Percentiles rank a stretch among this genome's conserved stretches.
Conservation (phyloP, 2,888 invertebrate genomes). For the Epinotia demarniana region DNA sequence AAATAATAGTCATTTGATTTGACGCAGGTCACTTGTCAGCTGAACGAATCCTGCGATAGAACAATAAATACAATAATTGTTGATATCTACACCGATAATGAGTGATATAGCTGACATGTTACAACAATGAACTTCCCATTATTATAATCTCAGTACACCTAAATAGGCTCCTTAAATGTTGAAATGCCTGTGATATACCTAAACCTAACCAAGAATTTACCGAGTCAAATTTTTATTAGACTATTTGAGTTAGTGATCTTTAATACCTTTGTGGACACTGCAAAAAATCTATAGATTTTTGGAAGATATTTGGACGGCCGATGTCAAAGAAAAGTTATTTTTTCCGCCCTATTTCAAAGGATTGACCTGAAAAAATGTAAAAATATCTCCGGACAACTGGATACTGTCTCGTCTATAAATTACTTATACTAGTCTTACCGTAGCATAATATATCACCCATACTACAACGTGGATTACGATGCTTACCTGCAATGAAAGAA, state of each 20-base stretch:
- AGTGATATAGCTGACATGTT: background rate
- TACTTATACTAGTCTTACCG: slow-evolving; percentile 24
- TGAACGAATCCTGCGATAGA: background rate
- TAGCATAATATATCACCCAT: background rate
- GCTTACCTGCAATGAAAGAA: slow-evolving; percentile 59
- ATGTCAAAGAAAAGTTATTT: too few relatives aligned
- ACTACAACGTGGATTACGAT: slow-evolving; percentile 20
- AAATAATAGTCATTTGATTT: slow-evolving; percentile 3
- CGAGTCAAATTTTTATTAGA: too few relatives aligned
- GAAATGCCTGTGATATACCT: too few relatives aligned
- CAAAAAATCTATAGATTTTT: too few relatives aligned
- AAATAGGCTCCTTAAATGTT: background rate
- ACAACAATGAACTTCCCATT: background rate
- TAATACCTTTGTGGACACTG: too few relatives aligned
- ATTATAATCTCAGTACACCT: background rate
- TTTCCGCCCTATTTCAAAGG: too few relatives aligned
- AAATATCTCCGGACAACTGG: too few relatives aligned
- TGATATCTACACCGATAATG: background rate
- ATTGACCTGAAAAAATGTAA: too few relatives aligned
- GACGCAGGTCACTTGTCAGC: background rate
- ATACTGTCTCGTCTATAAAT: too few relatives aligned
- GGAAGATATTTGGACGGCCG: too few relatives aligned
- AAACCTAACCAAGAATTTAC: background rate
- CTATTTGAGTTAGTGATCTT: too few relatives aligned
- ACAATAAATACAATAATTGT: slow-evolving; percentile 6